Conservation (phyloP, 2,113 vertebrate species). For the Otocyon megalotis region DNA sequence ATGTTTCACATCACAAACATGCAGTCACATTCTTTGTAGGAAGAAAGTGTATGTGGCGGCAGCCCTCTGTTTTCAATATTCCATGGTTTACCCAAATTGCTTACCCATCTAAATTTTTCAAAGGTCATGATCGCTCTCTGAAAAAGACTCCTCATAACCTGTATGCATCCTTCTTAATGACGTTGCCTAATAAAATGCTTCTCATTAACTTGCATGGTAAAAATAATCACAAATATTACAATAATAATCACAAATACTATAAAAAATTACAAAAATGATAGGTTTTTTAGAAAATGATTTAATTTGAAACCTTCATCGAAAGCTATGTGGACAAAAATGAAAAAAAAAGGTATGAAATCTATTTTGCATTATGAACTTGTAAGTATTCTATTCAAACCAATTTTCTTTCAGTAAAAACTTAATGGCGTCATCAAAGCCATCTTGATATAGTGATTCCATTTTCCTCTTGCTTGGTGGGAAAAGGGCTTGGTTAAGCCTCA, state of each 20-base stretch:
- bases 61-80: neutral
- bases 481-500: conserved; percentile 90
- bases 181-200: accelerated
- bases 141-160: neutral
- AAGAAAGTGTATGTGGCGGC: accelerated
- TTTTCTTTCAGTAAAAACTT: conserved; percentile 90
- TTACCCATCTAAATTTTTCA: neutral
- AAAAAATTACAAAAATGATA: no score
- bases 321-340: neutral
- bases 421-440: conserved; percentile 90
- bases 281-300: neutral
- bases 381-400: conserved; percentile 85
- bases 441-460: conserved; percentile 87
- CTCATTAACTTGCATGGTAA: neutral
- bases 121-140: neutral
- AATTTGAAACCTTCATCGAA: neutral
- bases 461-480: conserved; percentile 89
- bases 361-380: accelerated
- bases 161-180: accelerated
- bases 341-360: neutral
- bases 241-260: neutral
- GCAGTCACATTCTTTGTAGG: accelerated
- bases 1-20: neutral
- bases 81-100: neutral
- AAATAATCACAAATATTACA: neutral